Evolutionary conservation across 1,140 invertebrate species (phyloP), one percentile per base, ranked within the genome.

Genomic region (Pectinophora gossypiella): DNA sequence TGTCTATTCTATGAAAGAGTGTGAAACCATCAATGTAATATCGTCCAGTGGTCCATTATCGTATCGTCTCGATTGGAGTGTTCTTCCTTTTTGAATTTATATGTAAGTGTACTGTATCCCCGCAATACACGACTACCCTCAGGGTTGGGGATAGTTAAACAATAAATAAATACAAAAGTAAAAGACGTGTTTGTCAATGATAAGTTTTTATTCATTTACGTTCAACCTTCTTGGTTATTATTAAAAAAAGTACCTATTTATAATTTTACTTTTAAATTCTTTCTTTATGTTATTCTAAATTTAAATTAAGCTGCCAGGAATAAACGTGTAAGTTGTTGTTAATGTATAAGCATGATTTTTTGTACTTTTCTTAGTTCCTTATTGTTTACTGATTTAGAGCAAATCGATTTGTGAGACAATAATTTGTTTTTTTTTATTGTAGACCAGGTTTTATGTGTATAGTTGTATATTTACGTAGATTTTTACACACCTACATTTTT

Each of bases 51-150:
- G 45, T 61, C 54, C 54, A 48, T 61, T 60, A 63, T 60, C 67
- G 56, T 76, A 76, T 77, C 75, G 71, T 83, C 81, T 85, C 64
- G 59, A 61, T 67, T 71, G 63, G 69, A 80, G 74, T 78, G 79
- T 83, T 83, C 68, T 80, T 78, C 75, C 68, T 80, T 84, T 78
- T 76, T 79, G 75, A 72, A 82, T 84, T 83, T 86, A 74, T 77
- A 85, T 84, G 64, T 75, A 71, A 76, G 75, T 81, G 71, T 83
- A 71, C 59, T 67, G 65, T 71, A 65, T 61, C 65, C 76, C 72
- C 65, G 78, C 76, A 73, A 76, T 73, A 76, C 72, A 61, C 59
- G 48, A 49, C 76, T 71, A 56, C 64, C 72, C 69, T 60, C 56
- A 55, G 51, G 56, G 61, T 54, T 52, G 75, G 76, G 75, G 70